A percentile compares a stretch with the other conserved stretches of the same genome.
These are phyloP conservation scores for Trinectes maculatus DNA, from an alignment of 2,113 vertebrate genomes.

Conservation along the genomic window DNA sequence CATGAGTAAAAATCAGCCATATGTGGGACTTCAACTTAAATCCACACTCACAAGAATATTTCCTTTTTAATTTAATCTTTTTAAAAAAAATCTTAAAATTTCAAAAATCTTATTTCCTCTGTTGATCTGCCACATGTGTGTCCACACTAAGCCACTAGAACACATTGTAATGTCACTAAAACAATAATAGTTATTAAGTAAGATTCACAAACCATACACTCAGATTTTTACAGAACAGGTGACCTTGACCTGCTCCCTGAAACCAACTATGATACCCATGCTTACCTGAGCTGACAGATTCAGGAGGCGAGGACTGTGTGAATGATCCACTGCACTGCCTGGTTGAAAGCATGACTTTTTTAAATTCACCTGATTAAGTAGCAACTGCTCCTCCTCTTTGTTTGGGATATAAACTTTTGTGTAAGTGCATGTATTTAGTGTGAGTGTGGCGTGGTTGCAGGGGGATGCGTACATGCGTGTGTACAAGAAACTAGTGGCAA, in stretches of 20 bases:
- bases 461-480: background rate
- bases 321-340: slow-evolving; percentile 28
- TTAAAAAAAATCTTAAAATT: background rate
- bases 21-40: background rate
- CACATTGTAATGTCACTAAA: background rate
- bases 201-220: background rate
- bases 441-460: slow-evolving; percentile 8
- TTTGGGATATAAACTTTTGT: slow-evolving; percentile 66
- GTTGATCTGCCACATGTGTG: too few species aligned
- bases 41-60: background rate
- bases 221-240: background rate
- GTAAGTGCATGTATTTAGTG: slow-evolving; percentile 7
- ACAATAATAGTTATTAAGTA: background rate
- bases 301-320: slow-evolving; percentile 23
- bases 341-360: slow-evolving; percentile 47
- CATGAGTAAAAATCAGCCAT: background rate
- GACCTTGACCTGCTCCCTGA: slow-evolving; percentile 4
- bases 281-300: slow-evolving; percentile 63
- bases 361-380: slow-evolving; percentile 55
- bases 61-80: background rate
- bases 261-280: slow-evolving; percentile 1
- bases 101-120: too few species aligned
- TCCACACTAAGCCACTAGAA: background rate
- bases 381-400: slow-evolving; percentile 68
- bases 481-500: background rate